Evolutionary conservation across 2,888 invertebrate species (phyloP), one percentile per base, ranked within the genome.

Genomic region (Napeogenes sylphis): DNA sequence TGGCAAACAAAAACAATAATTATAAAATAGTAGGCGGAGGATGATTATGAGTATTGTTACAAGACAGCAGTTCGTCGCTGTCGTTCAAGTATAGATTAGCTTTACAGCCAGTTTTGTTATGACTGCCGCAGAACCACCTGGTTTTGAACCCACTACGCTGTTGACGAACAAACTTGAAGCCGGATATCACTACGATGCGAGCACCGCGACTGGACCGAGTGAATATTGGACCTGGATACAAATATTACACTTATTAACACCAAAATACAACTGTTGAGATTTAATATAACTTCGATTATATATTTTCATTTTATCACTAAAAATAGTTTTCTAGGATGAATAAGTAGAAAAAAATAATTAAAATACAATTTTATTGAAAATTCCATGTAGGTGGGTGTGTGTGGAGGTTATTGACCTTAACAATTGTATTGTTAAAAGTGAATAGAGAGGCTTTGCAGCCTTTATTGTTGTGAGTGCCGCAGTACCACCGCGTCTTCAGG

Each of bases 401-500:
- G 13, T 71, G 71, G 10, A 57, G 45, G 6, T 68, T 67, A 33
- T 65, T 63, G 6, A 53, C 57, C 38, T 66, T 68, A 42, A 73
- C 56, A 21, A 73, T 61, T 30, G 63, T 58, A 30, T 70, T 64
- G 21, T 70, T 59, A 0, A 70, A 4, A 0, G 74, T 71, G 6
- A 63, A 61, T 1, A 77, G 51, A 1, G 55, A 47, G 3, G 80
- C 80, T 4, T 69, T 65, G 58, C 80, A 80, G 0, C 75, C 73
- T 8, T 67, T 70, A 38, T 71, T 67, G 45, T 72, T 67, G 61
- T 75, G 75, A 0, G 76, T 77, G 4, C 74, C 73, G 51, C 80
- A 80, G 70, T 73, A 75, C 80, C 80, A 80, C 3, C 72, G 63
- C 6, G 64, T 67, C 59, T 70, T 70, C 67, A 58, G 53, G 0